Evolutionary conservation across 2,797 vertebrate genomes (phyloP).

Genomic region (Esox masquinongy): DNA sequence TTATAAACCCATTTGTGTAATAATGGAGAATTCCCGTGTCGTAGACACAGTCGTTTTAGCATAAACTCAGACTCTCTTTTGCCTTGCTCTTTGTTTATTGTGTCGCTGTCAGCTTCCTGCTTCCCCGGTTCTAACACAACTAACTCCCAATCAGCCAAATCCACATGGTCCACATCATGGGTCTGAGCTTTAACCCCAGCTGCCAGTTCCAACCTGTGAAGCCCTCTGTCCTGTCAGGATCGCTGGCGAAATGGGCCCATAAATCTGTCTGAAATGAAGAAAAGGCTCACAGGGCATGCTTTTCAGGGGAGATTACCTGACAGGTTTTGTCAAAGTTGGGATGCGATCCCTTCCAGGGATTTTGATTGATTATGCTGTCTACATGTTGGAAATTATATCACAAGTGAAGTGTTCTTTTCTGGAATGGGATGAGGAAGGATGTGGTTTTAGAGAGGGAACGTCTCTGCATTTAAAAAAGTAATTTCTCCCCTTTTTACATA

Average conservation of each 20-base stretch:
- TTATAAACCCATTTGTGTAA: neutral
- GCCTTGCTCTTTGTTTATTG: constrained; percentile 26
- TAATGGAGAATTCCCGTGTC: neutral
- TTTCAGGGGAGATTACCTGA: constrained; percentile 33
- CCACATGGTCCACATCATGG: constrained; percentile 48
- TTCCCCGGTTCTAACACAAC: constrained; percentile 33
- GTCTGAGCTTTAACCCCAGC: constrained; percentile 41
- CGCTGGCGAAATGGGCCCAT: constrained; percentile 49
- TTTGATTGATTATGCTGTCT: constrained; percentile 55
- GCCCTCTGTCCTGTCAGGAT: constrained; percentile 34
- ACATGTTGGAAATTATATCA: constrained; percentile 43
- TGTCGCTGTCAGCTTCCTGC: constrained; percentile 29
- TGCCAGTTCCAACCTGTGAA: constrained; percentile 37
- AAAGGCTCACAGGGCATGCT: constrained; percentile 17
- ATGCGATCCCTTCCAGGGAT: constrained; percentile 42
- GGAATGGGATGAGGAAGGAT: constrained; percentile 35
- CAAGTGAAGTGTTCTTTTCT: constrained; percentile 21
- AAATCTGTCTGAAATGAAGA: constrained; percentile 34
- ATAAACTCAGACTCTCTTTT: constrained; percentile 32
- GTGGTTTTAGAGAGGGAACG: constrained; percentile 38
- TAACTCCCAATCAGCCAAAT: constrained; percentile 26
- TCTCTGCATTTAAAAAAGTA: constrained; percentile 28
- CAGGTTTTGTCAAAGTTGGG: constrained; percentile 42
- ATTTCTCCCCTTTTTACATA: constrained; percentile 35
- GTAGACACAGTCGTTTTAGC: neutral